Conservation (phyloP, 2,797 vertebrate genomes). For the Artibeus jamaicensis region DNA sequence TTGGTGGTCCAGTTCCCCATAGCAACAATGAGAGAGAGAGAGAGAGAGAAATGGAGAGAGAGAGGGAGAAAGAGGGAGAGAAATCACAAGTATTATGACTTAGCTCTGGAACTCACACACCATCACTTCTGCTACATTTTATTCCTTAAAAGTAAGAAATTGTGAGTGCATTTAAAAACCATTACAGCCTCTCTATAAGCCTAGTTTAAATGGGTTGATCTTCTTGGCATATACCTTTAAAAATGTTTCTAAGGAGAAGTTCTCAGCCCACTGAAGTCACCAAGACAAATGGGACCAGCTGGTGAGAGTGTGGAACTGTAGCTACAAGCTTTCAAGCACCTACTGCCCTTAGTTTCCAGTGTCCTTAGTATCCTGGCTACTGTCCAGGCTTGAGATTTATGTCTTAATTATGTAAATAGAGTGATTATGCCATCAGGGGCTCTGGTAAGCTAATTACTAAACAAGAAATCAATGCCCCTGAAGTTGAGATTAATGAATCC, state of each 20-base stretch:
- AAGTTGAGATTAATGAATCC: slow-evolving; percentile 70
- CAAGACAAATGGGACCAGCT: background rate
- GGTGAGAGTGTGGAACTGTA: background rate
- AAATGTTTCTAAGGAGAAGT: background rate
- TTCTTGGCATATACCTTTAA: background rate
- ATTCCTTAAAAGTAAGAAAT: background rate
- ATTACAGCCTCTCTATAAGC: background rate
- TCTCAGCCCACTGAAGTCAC: background rate
- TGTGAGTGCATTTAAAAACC: background rate
- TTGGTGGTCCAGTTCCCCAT: background rate
- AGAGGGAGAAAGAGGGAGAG: too few species aligned
- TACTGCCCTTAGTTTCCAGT: slow-evolving; percentile 47
- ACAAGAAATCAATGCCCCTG: slow-evolving; percentile 72
- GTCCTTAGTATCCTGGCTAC: slow-evolving; percentile 53
- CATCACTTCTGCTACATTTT: background rate
- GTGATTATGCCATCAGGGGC: slow-evolving; percentile 65
- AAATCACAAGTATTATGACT: background rate
- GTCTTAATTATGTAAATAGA: slow-evolving; percentile 79
- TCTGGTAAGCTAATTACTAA: slow-evolving; percentile 75
- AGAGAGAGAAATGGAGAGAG: fast-evolving
- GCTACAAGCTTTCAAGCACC: background rate
- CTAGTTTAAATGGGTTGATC: background rate
- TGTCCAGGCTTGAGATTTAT: slow-evolving; percentile 51
- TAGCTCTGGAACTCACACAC: background rate
- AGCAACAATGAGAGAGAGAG: background rate